Evolutionary conservation across 2,888 invertebrate species (phyloP).

Genomic region (Plusia festucae): DNA sequence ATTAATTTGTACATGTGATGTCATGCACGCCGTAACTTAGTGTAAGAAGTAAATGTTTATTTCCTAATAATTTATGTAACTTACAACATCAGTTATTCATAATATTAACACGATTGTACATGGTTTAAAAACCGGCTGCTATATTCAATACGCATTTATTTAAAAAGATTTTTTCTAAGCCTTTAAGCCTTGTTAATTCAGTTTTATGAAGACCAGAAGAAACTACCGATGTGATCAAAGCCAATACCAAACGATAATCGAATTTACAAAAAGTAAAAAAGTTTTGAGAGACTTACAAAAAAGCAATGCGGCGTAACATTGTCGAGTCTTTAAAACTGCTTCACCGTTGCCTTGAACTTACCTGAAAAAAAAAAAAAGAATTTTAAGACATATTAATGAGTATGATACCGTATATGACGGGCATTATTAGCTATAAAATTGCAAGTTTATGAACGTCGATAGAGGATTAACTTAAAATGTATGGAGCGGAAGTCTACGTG

Average conservation of each 20-base stretch:
- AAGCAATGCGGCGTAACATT: constrained; percentile 38
- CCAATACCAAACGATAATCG: constrained; percentile 30
- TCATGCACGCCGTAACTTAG: constrained; percentile 50
- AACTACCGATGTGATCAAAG: constrained; percentile 19
- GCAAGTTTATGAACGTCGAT: constrained; percentile 56
- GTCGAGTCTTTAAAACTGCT: constrained; percentile 34
- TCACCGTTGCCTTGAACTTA: constrained; percentile 58
- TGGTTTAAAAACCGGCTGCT: not conserved
- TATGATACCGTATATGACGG: constrained; percentile 59
- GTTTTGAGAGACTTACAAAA: constrained; percentile 42
- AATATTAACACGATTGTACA: not conserved
- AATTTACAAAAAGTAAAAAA: constrained; percentile 30
- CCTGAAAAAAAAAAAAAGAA: constrained; percentile 72
- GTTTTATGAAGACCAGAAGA: constrained; percentile 10
- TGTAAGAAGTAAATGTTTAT: constrained; percentile 41
- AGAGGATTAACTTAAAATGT: constrained; percentile 60
- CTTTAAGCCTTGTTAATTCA: constrained; percentile 17
- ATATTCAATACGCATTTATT: not conserved
- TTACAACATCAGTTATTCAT: constrained; percentile 38
- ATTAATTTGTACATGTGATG: constrained; percentile 65
- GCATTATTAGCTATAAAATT: constrained; percentile 61
- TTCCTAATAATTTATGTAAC: constrained; percentile 49
- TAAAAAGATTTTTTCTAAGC: constrained; percentile 20
- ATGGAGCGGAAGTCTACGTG: constrained; percentile 58
- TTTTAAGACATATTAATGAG: constrained; percentile 59